phyloP scores from a whole-genome alignment of 2,797 vertebrate species.

The Avahi laniger region DNA sequence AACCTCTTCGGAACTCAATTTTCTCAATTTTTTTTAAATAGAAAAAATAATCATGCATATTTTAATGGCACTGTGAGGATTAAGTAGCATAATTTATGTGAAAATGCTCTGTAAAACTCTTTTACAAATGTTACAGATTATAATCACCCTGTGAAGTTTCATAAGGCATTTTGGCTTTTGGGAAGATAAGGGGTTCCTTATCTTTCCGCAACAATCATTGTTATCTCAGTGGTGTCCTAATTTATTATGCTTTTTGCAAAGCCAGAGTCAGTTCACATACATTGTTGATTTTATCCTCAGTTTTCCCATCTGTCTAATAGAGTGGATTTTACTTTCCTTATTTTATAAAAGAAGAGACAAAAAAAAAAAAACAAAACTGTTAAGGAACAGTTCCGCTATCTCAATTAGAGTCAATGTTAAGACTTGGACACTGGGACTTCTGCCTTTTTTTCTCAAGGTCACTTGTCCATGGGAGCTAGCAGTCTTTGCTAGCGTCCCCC shows the following conservation, averaged over 20 bases:
- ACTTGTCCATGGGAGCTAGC: rapidly evolving
- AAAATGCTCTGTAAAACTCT: neutral
- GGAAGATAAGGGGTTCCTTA: neutral
- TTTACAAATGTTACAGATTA: neutral
- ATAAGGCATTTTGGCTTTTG: neutral
- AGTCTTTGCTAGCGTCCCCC: neutral
- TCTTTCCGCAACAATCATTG: neutral
- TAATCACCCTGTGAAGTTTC: neutral
- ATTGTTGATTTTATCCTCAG: neutral
- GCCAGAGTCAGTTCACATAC: neutral
- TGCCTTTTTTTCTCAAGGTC: neutral
- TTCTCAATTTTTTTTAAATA: neutral
- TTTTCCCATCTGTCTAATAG: neutral
- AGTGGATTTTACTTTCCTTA: neutral
- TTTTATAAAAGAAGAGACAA: neutral
- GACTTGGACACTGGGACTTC: neutral
- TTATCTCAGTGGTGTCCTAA: neutral
- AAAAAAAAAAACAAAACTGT: neutral
- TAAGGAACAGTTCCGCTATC: neutral
- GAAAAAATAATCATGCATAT: neutral
- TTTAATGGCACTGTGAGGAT: conserved; percentile 3
- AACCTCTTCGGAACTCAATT: conserved; percentile 18
- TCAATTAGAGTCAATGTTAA: neutral
- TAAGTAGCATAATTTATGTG: conserved; percentile 8
- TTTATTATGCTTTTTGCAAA: neutral